Conservation (phyloP, 2,888 invertebrate genomes). For the Agapostemon virescens region DNA sequence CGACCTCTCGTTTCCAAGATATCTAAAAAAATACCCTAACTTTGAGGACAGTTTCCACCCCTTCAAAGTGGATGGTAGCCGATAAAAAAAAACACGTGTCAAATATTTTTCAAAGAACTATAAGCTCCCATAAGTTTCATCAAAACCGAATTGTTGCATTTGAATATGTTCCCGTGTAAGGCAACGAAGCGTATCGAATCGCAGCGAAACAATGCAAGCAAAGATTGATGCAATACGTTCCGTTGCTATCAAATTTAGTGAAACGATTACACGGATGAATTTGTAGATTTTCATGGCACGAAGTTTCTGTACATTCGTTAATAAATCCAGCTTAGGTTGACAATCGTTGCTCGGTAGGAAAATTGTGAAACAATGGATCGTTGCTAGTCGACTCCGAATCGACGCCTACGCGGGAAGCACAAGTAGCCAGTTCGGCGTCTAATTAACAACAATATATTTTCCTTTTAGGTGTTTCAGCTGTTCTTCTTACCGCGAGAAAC, state of each 20-base stretch:
- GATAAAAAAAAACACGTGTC: no score
- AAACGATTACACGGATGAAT: not conserved
- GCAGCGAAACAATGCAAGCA: not conserved
- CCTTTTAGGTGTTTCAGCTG: conserved; percentile 26
- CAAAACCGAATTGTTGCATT: no score
- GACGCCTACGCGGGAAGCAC: not conserved
- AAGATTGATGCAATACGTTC: not conserved
- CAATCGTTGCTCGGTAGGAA: not conserved
- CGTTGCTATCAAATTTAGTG: not conserved
- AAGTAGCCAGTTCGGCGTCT: not conserved
- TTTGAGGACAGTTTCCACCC: no score
- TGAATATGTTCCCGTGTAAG: no score
- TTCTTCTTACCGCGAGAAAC: conserved; percentile 29
- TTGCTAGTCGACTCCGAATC: not conserved
- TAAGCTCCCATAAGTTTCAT: no score
- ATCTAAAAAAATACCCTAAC: no score
- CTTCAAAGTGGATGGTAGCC: no score
- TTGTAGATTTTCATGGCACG: not conserved
- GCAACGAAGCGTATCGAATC: not conserved
- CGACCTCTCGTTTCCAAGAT: no score
- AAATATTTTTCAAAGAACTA: no score
- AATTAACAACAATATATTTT: conserved; percentile 44
- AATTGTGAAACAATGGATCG: conserved; percentile 14
- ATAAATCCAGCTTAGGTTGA: not conserved
- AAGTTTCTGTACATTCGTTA: not conserved